phyloP scores from a whole-genome alignment of 2,113 vertebrate genomes.

The Phrynocephalus versicolor region DNA sequence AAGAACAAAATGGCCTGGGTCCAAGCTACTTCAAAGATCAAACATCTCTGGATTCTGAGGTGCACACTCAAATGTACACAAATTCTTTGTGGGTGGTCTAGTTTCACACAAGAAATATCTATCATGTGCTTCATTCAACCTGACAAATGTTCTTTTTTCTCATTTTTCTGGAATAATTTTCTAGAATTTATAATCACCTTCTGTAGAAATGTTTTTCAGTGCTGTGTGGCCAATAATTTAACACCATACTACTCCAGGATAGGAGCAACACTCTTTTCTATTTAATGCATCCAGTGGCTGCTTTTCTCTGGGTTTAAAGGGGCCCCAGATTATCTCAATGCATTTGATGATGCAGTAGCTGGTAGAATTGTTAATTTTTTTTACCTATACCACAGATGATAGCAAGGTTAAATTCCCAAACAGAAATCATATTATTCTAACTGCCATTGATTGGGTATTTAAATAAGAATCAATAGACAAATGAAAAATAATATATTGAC shows the following conservation, averaged over 20 bases:
- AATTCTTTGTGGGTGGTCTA: not conserved
- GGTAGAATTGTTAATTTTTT: not conserved
- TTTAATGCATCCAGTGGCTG: not conserved
- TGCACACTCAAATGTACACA: not conserved
- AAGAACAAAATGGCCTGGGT: no score
- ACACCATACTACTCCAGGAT: not conserved
- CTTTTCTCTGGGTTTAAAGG: not conserved
- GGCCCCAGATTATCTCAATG: not conserved
- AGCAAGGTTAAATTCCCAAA: not conserved
- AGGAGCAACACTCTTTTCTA: not conserved
- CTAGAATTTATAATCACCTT: not conserved
- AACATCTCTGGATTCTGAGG: not conserved
- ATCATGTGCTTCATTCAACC: not conserved
- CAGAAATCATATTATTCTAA: not conserved
- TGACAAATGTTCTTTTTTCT: not conserved
- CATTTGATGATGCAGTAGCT: not conserved
- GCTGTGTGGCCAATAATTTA: not conserved
- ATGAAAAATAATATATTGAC: no score
- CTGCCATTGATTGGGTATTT: not conserved
- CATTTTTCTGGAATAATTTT: not conserved
- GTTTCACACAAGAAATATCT: not conserved
- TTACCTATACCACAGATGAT: not conserved
- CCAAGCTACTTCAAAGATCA: no score
- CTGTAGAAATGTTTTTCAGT: not conserved
- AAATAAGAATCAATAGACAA: not conserved